Conservation (phyloP, 2,113 vertebrate species). For the Lophura nycthemera region DNA sequence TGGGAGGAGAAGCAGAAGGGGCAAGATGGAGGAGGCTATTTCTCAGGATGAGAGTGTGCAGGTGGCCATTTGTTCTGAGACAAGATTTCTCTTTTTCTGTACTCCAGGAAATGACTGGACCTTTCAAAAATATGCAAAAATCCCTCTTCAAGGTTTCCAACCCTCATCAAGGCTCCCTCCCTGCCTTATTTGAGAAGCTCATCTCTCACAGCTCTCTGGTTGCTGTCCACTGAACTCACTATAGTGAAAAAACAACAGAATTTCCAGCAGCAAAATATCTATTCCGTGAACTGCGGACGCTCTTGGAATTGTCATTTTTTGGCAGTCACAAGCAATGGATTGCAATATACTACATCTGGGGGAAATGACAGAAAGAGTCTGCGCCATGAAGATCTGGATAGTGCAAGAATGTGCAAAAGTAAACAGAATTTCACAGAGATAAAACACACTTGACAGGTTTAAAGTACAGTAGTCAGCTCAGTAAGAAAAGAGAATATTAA, state of each 20-base stretch:
- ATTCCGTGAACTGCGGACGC: background rate
- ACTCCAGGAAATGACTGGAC: background rate
- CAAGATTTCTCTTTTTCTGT: background rate
- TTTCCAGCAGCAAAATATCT: background rate
- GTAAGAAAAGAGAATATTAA: background rate
- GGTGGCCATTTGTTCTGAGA: background rate
- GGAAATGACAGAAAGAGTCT: background rate
- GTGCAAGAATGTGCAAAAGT: background rate
- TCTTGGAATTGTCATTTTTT: constrained; percentile 11
- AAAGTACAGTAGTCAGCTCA: background rate
- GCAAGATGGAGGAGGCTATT: background rate
- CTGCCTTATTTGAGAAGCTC: background rate
- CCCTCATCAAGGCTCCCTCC: background rate
- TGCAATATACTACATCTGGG: background rate
- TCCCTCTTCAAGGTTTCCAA: background rate
- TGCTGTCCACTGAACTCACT: background rate
- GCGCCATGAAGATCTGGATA: background rate
- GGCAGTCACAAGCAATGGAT: background rate
- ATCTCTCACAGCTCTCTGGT: background rate
- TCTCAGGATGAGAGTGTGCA: background rate
- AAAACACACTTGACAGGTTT: constrained; percentile 7
- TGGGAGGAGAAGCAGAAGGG: background rate
- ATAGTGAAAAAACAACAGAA: background rate
- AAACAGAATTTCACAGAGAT: constrained; percentile 23
- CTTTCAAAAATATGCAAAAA: background rate